These are phyloP conservation scores for Stomatorhinus walkeri DNA, from an alignment of 2,797 vertebrate genomes.

Conservation along the genomic window DNA sequence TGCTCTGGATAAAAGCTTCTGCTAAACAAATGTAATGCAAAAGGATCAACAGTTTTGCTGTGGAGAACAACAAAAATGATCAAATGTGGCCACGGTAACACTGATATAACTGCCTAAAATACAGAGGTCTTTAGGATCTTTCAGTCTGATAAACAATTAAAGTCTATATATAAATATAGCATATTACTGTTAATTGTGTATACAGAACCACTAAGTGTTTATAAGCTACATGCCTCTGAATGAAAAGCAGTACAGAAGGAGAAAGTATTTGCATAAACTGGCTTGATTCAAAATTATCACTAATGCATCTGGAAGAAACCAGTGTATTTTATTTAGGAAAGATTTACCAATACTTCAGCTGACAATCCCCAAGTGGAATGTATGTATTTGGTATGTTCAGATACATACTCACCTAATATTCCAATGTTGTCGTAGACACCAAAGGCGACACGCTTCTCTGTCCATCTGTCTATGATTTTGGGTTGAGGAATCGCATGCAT, in stretches of 20 bases:
- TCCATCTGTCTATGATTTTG: conserved; percentile 80
- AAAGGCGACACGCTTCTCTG: conserved; percentile 78
- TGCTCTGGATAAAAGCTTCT: not conserved
- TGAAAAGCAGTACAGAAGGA: not conserved
- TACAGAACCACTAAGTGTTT: not conserved
- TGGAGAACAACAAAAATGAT: not conserved
- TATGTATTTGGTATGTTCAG: not conserved
- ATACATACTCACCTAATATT: conserved; percentile 68
- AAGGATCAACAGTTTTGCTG: not conserved
- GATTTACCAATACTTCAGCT: not conserved
- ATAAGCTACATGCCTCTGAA: not conserved
- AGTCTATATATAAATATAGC: not conserved
- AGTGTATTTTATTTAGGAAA: not conserved
- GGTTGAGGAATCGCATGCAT: conserved; percentile 62
- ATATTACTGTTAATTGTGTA: not conserved
- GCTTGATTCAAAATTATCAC: not conserved
- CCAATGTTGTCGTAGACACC: conserved; percentile 91
- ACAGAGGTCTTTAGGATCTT: not conserved
- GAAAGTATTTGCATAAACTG: not conserved
- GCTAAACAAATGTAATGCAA: not conserved
- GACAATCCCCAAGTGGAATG: not conserved
- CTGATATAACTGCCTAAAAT: not conserved
- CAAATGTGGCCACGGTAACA: not conserved
- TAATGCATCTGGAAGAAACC: not conserved
- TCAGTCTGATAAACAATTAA: not conserved